Base-by-base conservation (phyloP, 2,797 vertebrate genomes). In the Strix occidentalis region DNA sequence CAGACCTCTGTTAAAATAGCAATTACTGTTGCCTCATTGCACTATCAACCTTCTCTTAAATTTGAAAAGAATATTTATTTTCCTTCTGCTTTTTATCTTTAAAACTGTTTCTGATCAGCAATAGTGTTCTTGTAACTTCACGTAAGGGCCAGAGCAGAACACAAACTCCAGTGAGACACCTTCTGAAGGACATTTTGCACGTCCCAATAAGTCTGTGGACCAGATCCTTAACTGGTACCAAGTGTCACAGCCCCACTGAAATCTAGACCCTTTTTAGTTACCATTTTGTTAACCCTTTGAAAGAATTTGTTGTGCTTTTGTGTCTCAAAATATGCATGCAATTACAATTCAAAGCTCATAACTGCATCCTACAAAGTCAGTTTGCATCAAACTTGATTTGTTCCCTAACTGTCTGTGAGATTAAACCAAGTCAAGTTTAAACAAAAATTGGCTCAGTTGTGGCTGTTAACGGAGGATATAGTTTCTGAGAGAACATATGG, bases 381-480 rank as follows among this genome's bases (percentile, higher is more conserved):
- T 84, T 91, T 96, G n/a, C 41, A 79, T 93, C 80, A 84, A 77
- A 68, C 43, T 57, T 90, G 63, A 82, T 91, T 93, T 93, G 25
- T 89, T 97, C 76, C 64, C 41, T 93, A 64, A 90, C 76, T 83
- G 68, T 78, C 89, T 84, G 13, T 89, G 63, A 89, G 76, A 92
- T 79, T 82, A 84, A 96, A 96, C 48, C 33, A 92, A 91, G 83
- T 76, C 37, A 81, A 84, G 57, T 90, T 93, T 87, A 85, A 96
- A 93, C 61, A 88, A 91, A 90, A 93, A 77, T 89, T 93, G 84
- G n/a, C 92, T 96, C 57, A 31, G 33, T 76, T 89, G 69, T 92
- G 75, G 71, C 65, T 92, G 61, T 87, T 89, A 91, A 83, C 11
- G 11, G 81, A 74, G 64, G n/a, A 85, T 89, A 41, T 50, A 54